phyloP scores from a whole-genome alignment of 2,797 vertebrate species.

The Lindbergichthys nudifrons region DNA sequence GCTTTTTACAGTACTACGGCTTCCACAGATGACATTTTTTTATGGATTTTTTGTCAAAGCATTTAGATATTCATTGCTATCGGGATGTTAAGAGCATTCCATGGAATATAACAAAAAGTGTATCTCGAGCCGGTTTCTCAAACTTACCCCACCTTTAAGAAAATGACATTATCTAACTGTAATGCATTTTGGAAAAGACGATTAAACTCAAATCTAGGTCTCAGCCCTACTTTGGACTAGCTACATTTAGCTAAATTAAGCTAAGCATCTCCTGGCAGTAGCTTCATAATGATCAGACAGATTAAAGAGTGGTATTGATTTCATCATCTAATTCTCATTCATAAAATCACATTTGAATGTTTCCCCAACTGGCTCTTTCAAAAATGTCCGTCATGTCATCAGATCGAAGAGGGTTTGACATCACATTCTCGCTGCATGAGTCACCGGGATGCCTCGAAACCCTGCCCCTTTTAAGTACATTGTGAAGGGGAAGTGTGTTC shows the following conservation, averaged over 20 bases:
- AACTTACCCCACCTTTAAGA: too few relatives aligned
- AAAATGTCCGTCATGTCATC: neutral
- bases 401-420: neutral
- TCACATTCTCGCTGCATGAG: slow-evolving; percentile 11
- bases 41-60: too few relatives aligned
- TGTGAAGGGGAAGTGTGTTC: neutral
- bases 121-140: too few relatives aligned
- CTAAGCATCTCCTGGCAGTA: neutral
- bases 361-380: neutral
- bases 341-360: neutral
- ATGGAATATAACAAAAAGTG: too few relatives aligned
- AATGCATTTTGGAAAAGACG: too few relatives aligned
- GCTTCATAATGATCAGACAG: neutral
- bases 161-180: too few relatives aligned
- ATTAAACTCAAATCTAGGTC: too few relatives aligned
- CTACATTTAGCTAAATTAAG: neutral
- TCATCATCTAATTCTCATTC: neutral
- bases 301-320: neutral
- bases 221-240: too few relatives aligned
- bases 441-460: neutral
- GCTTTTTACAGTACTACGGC: too few relatives aligned
- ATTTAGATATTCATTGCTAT: too few relatives aligned
- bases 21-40: too few relatives aligned
- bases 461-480: neutral
- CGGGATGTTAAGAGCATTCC: too few relatives aligned